A percentile compares a stretch with the other conserved stretches of the same genome.
phyloP scores from a whole-genome alignment of 2,797 vertebrate genomes.

The Coendou prehensilis region DNA sequence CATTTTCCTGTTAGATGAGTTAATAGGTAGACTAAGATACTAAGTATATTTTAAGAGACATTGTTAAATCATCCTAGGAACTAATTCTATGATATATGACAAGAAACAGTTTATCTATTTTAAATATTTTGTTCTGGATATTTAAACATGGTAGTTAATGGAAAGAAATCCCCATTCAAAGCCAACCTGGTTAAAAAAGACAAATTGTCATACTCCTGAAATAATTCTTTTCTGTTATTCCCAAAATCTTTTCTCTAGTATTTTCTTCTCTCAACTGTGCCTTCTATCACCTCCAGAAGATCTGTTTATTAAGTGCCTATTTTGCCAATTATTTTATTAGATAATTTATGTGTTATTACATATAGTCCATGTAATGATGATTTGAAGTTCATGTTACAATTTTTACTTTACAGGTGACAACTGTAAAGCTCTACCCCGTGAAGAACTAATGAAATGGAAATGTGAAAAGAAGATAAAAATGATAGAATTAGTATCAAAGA shows the following conservation, averaged over 20 bases:
- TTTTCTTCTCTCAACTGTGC: not conserved
- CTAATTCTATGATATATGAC: constrained; percentile 35
- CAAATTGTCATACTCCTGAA: not conserved
- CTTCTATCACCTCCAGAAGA: not conserved
- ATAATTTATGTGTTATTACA: not conserved
- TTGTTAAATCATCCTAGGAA: not conserved
- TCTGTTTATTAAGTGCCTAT: not conserved
- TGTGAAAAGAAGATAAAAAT: not conserved
- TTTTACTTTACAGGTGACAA: not conserved
- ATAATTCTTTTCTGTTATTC: not conserved
- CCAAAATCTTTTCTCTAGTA: not conserved
- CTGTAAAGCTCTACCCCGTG: not conserved
- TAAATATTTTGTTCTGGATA: constrained; percentile 15
- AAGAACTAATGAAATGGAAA: not conserved
- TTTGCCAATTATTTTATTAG: not conserved
- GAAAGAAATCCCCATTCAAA: not conserved
- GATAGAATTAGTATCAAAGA: not conserved
- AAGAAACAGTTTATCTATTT: constrained; percentile 15
- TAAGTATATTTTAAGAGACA: constrained; percentile 36
- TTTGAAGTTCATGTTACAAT: not conserved
- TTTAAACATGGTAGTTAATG: not conserved
- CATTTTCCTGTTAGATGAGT: constrained; percentile 4
- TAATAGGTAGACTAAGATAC: not conserved
- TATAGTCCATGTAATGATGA: not conserved
- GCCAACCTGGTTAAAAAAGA: constrained; percentile 39